A percentile compares a stretch with the other conserved stretches of the same genome.
Conservation (phyloP, 2,113 vertebrate genomes). For the Saguinus imperator region DNA sequence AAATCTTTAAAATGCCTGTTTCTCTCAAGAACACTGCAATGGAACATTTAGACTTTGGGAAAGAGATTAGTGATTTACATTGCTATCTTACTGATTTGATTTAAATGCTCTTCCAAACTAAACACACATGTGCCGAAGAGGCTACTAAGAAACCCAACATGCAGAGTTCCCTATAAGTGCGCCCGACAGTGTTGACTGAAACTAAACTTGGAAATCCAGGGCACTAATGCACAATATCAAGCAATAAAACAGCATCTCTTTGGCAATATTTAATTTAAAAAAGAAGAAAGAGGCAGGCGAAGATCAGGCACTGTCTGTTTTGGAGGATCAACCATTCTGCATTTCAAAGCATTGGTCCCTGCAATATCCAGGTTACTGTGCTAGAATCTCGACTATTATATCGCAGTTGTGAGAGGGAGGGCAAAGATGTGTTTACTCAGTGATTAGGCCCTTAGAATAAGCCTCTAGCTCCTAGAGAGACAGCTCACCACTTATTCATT, state of each 20-base stretch:
- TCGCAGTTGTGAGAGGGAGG: slow-evolving; percentile 94
- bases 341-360: slow-evolving; percentile 91
- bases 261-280: slow-evolving; percentile 90
- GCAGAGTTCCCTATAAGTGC: slow-evolving; percentile 85
- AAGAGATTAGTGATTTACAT: slow-evolving; percentile 85
- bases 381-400: slow-evolving; percentile 95
- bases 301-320: slow-evolving; percentile 90
- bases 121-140: slow-evolving; percentile 82
- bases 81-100: slow-evolving; percentile 86
- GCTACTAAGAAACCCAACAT: slow-evolving; percentile 87
- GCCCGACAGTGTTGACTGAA: slow-evolving; percentile 86
- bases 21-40: slow-evolving; percentile 81
- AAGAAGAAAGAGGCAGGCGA: slow-evolving; percentile 88
- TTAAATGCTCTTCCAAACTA: slow-evolving; percentile 85
- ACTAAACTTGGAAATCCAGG: slow-evolving; percentile 89
- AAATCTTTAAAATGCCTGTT: slow-evolving; percentile 81
- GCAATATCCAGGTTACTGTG: slow-evolving; percentile 94
- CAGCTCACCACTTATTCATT: slow-evolving; percentile 98
- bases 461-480: slow-evolving; percentile 98
- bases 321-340: slow-evolving; percentile 89
- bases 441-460: slow-evolving; percentile 99
- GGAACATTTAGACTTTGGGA: slow-evolving; percentile 84
- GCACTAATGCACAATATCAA: slow-evolving; percentile 89
- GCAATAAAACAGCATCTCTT: slow-evolving; percentile 89
- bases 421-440: slow-evolving; percentile 99